Evolutionary conservation across 2,797 vertebrate genomes (phyloP), one percentile per base, ranked within the genome.

Genomic region (Coendou prehensilis): DNA sequence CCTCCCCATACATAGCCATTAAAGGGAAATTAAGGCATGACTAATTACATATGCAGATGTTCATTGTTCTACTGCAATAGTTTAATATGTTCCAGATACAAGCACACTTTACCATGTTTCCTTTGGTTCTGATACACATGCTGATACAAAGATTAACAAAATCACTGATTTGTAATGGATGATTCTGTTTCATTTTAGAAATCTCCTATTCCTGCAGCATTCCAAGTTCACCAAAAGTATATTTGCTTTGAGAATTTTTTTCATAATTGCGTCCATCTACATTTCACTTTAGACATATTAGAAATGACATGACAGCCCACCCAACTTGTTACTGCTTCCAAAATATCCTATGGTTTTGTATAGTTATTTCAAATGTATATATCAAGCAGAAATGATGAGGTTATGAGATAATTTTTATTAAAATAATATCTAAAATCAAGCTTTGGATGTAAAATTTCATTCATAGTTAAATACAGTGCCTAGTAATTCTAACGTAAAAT

Each of bases 181-280:
- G 78, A 97, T 96, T 96, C 89, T 96, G 89, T 96, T 97, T 98
- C 97, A 57, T 93, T 97, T 96, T 96, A 95, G 87, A 96, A 96
- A 86, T 94, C 69, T 80, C 75, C 50, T 87, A 79, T 97, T 84
- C 59, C 95, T 92, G 56, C 90, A 90, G 73, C 80, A 82, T 92
- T 95, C 88, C 84, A 61, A 95, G 82, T 95, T 96, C 75, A 69
- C 82, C 11, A 33, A 95, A 92, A 28, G 78, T 88, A 71, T 92
- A 82, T 96, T 96, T 97, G 95, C 75, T 73, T 23, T 96, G 89
- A 96, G 69, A 41, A 23, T 95, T 95, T 96, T 95, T 90, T 96
- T 92, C 89, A 23, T 96, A 94, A 96, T 93, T 94, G 71, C 6
- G 14, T 84, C 67, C 95, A 90, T 93, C 92, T 94, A 88, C 87